These are phyloP conservation scores for Myrmecophaga tridactyla DNA, from an alignment of 2,113 vertebrate genomes.

Conservation along the genomic window DNA sequence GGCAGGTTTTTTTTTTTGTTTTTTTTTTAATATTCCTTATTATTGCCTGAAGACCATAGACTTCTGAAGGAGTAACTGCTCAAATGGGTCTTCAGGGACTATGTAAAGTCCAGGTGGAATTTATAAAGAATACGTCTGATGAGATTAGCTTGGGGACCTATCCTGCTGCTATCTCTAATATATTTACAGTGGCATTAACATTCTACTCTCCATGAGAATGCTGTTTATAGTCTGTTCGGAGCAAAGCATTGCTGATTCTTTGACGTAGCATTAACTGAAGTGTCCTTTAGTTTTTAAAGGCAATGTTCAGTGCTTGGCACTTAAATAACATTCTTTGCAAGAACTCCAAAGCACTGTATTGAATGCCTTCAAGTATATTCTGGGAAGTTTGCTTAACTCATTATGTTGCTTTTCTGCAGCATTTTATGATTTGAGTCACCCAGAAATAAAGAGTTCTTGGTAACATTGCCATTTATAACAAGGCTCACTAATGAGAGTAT, in stretches of 20 bases:
- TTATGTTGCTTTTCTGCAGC: slow-evolving; percentile 36
- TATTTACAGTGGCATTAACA: slow-evolving; percentile 53
- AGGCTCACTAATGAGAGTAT: slow-evolving; percentile 50
- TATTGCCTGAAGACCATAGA: slow-evolving; percentile 25
- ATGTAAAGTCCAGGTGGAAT: slow-evolving; percentile 33
- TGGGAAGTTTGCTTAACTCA: slow-evolving; percentile 40
- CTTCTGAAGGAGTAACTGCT: slow-evolving; percentile 26
- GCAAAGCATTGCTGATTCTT: slow-evolving; percentile 26
- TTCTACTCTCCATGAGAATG: slow-evolving; percentile 49
- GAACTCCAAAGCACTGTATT: slow-evolving; percentile 5
- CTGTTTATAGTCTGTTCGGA: slow-evolving; percentile 41
- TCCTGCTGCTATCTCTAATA: slow-evolving; percentile 54
- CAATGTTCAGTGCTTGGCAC: slow-evolving; percentile 47
- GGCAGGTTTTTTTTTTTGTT: slow-evolving; percentile 10
- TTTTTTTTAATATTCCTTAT: slow-evolving; percentile 25
- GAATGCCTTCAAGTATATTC: slow-evolving; percentile 51
- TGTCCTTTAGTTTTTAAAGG: slow-evolving; percentile 29
- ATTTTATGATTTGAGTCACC: slow-evolving; percentile 41
- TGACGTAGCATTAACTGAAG: slow-evolving; percentile 30
- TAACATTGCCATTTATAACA: slow-evolving; percentile 26
- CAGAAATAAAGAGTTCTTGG: slow-evolving; percentile 40
- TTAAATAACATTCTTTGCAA: slow-evolving; percentile 25
- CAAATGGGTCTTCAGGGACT: not conserved
- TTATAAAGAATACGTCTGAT: slow-evolving; percentile 36
- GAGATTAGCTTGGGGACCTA: slow-evolving; percentile 51